Base-by-base conservation (phyloP, 2,888 invertebrate genomes). In the Cephus spinipes region DNA sequence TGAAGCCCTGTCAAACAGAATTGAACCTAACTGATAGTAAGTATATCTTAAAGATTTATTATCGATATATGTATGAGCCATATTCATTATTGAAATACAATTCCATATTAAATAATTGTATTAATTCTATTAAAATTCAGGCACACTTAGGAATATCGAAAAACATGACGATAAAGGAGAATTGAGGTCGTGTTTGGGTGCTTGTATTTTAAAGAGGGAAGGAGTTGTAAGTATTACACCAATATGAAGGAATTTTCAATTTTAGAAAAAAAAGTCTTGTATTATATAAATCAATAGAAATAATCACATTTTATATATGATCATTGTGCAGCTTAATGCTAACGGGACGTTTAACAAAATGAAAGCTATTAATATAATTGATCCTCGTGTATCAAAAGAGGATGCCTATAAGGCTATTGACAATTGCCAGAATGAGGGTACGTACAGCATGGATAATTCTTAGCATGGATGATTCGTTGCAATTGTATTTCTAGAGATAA, bases 271-370 rank as follows among this genome's bases (percentile, higher is more conserved):
- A 40, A 6, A 23, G 30, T 9, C 55, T 40, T 15, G 12, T 9
- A 23, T 23, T 55, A 55, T 23, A 55, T 55, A 15, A 40, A 40
- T 40, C 15, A 40, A 15, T 40, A 40, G 4, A 40, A 55, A 55
- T 55, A 23, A 23, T 23, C 23, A 23, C 9, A 4, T 34, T 23
- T 3, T 23, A 23, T 33, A 12, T 33, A 23, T 30, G 12, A 71
- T 73, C 31, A 15, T n/a, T 11, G 33, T 35, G 31, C 55, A 80
- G 80, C 6, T 68, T 30, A 76, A 34, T 68, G 36, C 36, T 31
- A 78, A 80, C 40, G 76, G 76, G 32, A 74, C 78, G 11, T 35
- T 80, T 23, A 76, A 78, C n/a, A 23, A 55, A 55, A 23, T 55
- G 55, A 55, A 55, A 55, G 55, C 55, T 23, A 9, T 23, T 55